Base-by-base conservation (phyloP, 2,888 invertebrate species). In the Lysandra bellargus region DNA sequence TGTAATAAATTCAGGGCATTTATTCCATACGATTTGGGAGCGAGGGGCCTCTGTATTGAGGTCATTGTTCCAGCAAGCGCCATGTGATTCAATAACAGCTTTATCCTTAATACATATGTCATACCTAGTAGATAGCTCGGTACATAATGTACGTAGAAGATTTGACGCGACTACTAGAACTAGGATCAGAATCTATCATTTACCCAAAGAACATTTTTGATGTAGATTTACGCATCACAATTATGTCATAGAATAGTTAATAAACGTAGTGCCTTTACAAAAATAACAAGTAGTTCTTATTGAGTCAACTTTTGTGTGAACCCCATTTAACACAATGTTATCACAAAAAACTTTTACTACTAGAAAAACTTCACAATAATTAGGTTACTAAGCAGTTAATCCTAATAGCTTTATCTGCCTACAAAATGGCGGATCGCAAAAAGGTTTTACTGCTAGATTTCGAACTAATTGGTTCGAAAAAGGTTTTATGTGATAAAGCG, bases 31-130 rank as follows among this genome's bases (percentile, higher is more conserved):
- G 76, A 61, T 80, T 69, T 78, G 72, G 80, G 73, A 76, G 73
- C 79, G 80, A 84, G 87, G 88, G 89, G 89, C 90, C 88, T 87
- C 88, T 84, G 85, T 88, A 86, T 87, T 88, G 88, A 90, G 93
- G 90, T 93, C 92, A 90, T 91, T 91, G 93, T 91, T 91, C 91
- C 86, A 89, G 69, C 79, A 80, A 88, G 88, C 88, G 88, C 88
- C 87, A 82, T 86, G 86, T 82, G 83, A 84, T 86, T 85, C 87
- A 90, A 90, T 90, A 89, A 87, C 85, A 85, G 82, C 85, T 87
- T 84, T 86, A 57, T 79, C 40, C 60, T 79, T 40, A 78, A 75
- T 33, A 14, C 12, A 30, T 64, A 30, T 1, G 33, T 4, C 30
- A 69, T 57, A 57, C 57, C 17, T 9, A 69, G 64, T 14, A 69